These are phyloP conservation scores for Itoplectis maculator DNA, from an alignment of 2,888 invertebrate species.

Conservation along the genomic window DNA sequence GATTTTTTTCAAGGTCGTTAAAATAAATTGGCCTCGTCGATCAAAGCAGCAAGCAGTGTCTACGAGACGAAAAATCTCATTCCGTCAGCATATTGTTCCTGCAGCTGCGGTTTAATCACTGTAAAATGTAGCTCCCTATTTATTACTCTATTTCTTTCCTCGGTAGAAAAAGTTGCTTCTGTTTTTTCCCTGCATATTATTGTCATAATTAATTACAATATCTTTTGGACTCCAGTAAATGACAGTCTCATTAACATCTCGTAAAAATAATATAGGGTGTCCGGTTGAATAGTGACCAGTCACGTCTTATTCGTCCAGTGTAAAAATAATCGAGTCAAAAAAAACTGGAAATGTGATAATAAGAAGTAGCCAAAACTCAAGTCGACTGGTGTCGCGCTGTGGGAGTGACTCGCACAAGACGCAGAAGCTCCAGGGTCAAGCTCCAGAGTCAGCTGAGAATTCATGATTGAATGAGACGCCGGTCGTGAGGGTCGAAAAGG, in stretches of 20 bases:
- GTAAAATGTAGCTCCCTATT: background rate
- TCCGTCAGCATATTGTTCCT: background rate
- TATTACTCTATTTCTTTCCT: background rate
- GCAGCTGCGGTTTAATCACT: background rate
- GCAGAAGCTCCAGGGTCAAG: background rate
- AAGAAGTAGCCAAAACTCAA: background rate
- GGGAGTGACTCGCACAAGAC: background rate
- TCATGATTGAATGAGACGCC: slow-evolving; percentile 3
- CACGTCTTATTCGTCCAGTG: background rate
- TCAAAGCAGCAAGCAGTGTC: background rate
- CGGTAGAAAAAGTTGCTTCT: too few species aligned
- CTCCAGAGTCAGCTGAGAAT: slow-evolving; percentile 14
- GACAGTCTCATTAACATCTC: too few species aligned
- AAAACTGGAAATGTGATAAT: background rate
- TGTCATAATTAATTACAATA: background rate
- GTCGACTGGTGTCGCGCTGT: background rate
- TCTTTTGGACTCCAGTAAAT: too few species aligned
- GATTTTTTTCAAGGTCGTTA: slow-evolving; percentile 20
- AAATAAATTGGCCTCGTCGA: slow-evolving; percentile 25
- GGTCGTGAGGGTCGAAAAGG: background rate
- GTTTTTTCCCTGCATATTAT: too few species aligned
- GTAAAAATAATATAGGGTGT: too few species aligned
- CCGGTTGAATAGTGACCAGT: too few species aligned
- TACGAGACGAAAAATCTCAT: background rate
- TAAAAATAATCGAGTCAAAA: slow-evolving; percentile 9